These are phyloP conservation scores for Cataglyphis altisquamis DNA, from an alignment of 2,888 invertebrate genomes.

Conservation along the genomic window DNA sequence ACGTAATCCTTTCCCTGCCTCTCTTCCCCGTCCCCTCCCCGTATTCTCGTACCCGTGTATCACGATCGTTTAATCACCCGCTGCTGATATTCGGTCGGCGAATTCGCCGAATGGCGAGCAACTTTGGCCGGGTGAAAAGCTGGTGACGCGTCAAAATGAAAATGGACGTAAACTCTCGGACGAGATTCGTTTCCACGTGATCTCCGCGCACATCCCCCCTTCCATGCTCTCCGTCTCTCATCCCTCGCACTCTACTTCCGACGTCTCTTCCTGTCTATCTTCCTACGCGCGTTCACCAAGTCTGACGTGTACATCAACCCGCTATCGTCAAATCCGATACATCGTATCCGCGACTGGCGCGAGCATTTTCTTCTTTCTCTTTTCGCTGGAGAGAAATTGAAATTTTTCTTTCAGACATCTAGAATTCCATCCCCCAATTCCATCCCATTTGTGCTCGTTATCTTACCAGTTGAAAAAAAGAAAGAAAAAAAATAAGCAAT, in stretches of 20 bases:
- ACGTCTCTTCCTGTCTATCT: slow-evolving; percentile 24
- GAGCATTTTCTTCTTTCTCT: not conserved
- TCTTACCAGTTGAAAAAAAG: not conserved
- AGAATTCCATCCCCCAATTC: not conserved
- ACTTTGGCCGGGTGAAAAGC: slow-evolving; percentile 39
- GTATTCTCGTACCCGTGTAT: slow-evolving; percentile 27
- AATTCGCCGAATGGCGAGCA: slow-evolving; percentile 37
- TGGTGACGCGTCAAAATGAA: slow-evolving; percentile 67
- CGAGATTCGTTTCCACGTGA: slow-evolving; percentile 51
- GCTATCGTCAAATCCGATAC: slow-evolving; percentile 49
- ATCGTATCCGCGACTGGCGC: slow-evolving; percentile 19
- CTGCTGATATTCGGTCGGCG: slow-evolving; percentile 37
- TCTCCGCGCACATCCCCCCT: not conserved
- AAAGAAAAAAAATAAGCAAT: not conserved
- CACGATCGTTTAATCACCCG: slow-evolving; percentile 59
- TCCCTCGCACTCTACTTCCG: not conserved
- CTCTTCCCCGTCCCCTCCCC: slow-evolving; percentile 5
- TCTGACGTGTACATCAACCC: slow-evolving; percentile 61
- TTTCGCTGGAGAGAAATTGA: slow-evolving; percentile 16
- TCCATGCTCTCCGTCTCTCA: not conserved
- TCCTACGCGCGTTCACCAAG: slow-evolving; percentile 45
- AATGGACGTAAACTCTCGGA: slow-evolving; percentile 70
- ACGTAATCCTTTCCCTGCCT: slow-evolving; percentile 62
- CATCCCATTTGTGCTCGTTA: not conserved
- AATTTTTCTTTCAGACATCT: not conserved